Evolutionary conservation across 2,797 vertebrate species (phyloP).

Genomic region (Trachops cirrhosus): DNA sequence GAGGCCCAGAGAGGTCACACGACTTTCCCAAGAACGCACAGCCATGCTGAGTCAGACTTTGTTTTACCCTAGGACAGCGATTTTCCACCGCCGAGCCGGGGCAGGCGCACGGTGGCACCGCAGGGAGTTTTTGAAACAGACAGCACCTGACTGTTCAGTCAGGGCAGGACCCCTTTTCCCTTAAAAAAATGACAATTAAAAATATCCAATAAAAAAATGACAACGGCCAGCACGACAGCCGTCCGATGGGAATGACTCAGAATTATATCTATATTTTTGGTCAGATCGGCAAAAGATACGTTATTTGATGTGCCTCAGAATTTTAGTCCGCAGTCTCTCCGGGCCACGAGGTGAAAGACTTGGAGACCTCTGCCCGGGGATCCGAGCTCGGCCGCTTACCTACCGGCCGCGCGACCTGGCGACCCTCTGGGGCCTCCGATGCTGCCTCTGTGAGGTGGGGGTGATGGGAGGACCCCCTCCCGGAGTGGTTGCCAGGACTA

Average conservation of each 20-base stretch:
- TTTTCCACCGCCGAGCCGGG: neutral
- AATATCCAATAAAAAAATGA: neutral
- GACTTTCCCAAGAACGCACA: slow-evolving; percentile 6
- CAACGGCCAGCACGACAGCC: neutral
- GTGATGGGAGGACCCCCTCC: neutral
- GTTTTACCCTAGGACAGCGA: neutral
- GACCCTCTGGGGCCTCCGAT: neutral
- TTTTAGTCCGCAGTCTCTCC: neutral
- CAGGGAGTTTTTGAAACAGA: neutral
- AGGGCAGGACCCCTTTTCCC: neutral
- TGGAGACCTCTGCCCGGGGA: neutral
- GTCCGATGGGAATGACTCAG: neutral
- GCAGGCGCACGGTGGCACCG: too few relatives aligned
- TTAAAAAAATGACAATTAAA: too few relatives aligned
- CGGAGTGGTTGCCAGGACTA: neutral
- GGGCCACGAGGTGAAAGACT: neutral
- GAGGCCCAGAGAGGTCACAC: neutral
- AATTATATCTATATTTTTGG: neutral
- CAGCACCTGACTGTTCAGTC: neutral
- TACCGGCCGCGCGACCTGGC: neutral
- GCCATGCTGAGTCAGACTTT: neutral
- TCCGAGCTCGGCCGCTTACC: too few relatives aligned
- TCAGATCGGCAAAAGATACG: neutral
- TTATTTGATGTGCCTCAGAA: neutral
- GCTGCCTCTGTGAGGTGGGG: neutral